Base-by-base conservation (phyloP, 2,113 vertebrate species). In the Lichenostomus cassidix region DNA sequence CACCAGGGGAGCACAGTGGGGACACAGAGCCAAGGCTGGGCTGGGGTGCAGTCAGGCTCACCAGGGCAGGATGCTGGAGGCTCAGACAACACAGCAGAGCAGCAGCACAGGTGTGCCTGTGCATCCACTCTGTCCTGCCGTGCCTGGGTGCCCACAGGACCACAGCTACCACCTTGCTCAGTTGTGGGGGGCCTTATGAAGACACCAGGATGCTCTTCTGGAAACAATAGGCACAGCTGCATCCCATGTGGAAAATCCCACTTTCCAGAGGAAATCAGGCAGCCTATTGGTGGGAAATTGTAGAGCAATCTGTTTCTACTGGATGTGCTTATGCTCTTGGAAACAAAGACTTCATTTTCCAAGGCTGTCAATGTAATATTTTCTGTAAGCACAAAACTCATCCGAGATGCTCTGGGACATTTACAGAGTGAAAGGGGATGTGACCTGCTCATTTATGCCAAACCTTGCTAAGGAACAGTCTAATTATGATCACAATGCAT, bases 361-460 rank as follows among this genome's bases (percentile, higher is more conserved):
- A 74, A 39, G 41, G 25, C 33, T 75, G 49, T 81, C 37, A 53
- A 1, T 63, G 10, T 63, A 77, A 27, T 68, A 18, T 81, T 88
- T 94, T 90, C 68, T 71, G 18, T 78, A 87, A 78, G 64, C n/a
- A 78, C 21, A 67, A 49, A 90, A 68, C 20, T 92, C 78, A 93
- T 35, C 71, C 84, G 56, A 82, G 73, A 83, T 92, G 58, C 53
- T 64, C 41, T 63, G 27, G 52, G 76, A 90, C 52, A 56, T 74
- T 92, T 84, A 28, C 44, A 53, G n/a, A 68, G 25, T 58, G 80
- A 92, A 81, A 89, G n/a, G 42, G 53, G 82, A 49, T 52, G 28
- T 71, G 23, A 50, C 42, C 8, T 3, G 31, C 22, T 90, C 56
- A 42, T 93, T 92, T 93, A 69, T 84, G 35, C 71, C 79, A 74